phyloP scores from a whole-genome alignment of 2,113 vertebrate species.

The Hemicordylus capensis region DNA sequence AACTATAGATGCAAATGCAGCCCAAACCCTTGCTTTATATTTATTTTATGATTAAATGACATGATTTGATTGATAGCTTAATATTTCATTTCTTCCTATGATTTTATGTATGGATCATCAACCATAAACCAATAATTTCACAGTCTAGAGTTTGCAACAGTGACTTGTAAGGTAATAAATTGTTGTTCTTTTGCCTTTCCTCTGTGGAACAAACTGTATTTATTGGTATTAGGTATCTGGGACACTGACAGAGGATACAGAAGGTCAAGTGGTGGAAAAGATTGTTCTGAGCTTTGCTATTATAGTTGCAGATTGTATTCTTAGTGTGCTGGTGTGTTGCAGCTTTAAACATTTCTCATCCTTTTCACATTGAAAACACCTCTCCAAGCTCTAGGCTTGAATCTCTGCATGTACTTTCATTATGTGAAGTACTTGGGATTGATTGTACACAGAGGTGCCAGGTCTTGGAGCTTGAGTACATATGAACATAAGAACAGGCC shows the following conservation, averaged over 20 bases:
- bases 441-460: background rate
- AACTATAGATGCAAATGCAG: background rate
- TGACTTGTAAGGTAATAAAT: background rate
- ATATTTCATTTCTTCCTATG: background rate
- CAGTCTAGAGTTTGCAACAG: background rate
- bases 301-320: too few relatives aligned
- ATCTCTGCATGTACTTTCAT: background rate
- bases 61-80: background rate
- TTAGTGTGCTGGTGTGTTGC: background rate
- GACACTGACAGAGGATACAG: background rate
- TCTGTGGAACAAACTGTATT: background rate
- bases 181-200: background rate
- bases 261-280: background rate
- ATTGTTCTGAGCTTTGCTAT: too few relatives aligned
- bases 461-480: background rate
- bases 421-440: background rate
- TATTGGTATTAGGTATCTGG: background rate
- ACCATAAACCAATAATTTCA: background rate
- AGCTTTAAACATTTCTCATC: background rate
- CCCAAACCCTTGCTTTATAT: background rate
- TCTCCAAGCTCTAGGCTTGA: background rate
- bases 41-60: background rate
- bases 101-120: background rate
- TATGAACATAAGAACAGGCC: too few relatives aligned
- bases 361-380: background rate